Base-by-base conservation (phyloP, 1,140 invertebrate species). In the Anastrepha obliqua region DNA sequence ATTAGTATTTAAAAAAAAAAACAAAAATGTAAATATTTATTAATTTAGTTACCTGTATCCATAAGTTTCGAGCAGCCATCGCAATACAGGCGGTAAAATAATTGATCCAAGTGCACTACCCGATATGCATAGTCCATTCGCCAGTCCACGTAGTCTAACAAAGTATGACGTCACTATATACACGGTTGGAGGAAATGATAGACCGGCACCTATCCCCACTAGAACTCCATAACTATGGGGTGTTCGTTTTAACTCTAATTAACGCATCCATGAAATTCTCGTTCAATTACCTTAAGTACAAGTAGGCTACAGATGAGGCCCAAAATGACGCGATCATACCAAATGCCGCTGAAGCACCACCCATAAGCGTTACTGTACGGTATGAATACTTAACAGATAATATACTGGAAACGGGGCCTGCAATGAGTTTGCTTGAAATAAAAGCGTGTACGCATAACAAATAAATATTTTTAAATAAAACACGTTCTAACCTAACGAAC, bases 161-260 rank as follows among this genome's bases (percentile, higher is more conserved):
- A 98, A 98, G 92, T 98, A 98, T 65, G 97, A 96, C 9, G 97
- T 97, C 65, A 98, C 97, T 90, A 98, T 97, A 91, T 98, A 97
- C n/a, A 98, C 97, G 0, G 97, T 98, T 47, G 97, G 97, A 5
- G 97, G 97, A 93, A 97, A 97, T 0, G 96, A 95, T 51, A 97
- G 93, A 0, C 97, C 97, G 8, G 97, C 97, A 7, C 97, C 97
- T 67, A 95, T 95, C 70, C 97, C 97, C n/a, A 97, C 96, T 85
- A 97, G 93, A 15, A 97, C 94, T 67, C 97, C 97, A 94, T 97
- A 97, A 94, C 97, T 97, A 91, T 70, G 15, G 65, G 87, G 74
- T 81, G 74, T 81, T 81, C 55, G 74, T 81, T 81, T 81, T 81
- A 81, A 81, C 74, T 81, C 47, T 81, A 81, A 81, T 81, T 81